These are phyloP conservation scores for Alloscopus bannaensis DNA, from an alignment of 2,888 invertebrate genomes.

Conservation along the genomic window DNA sequence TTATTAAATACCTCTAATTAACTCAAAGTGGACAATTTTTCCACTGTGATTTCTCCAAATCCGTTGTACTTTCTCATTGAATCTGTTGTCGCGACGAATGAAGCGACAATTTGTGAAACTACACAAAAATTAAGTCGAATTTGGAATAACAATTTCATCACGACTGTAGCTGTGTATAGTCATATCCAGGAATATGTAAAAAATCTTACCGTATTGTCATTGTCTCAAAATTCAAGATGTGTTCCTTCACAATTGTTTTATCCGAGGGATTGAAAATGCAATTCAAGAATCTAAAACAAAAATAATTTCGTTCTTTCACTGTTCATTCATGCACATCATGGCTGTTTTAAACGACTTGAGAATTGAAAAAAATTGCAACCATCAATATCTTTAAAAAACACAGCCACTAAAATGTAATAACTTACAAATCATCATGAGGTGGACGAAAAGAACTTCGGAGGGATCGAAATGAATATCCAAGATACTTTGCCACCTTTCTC, in stretches of 20 bases:
- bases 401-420: neutral
- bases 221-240: slow-evolving; percentile 55
- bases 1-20: slow-evolving; percentile 32
- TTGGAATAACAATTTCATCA: neutral
- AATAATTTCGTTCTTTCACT: too few relatives aligned
- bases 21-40: slow-evolving; percentile 34
- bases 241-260: slow-evolving; percentile 51
- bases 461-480: slow-evolving; percentile 57
- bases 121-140: neutral
- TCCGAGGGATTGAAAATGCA: slow-evolving; percentile 65
- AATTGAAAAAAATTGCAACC: too few relatives aligned
- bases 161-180: neutral
- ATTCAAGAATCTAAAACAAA: slow-evolving; percentile 33
- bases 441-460: slow-evolving; percentile 32
- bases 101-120: slow-evolving; percentile 62
- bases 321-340: too few relatives aligned
- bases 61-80: slow-evolving; percentile 34
- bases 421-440: slow-evolving; percentile 31
- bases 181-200: too few relatives aligned
- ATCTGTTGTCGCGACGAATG: slow-evolving; percentile 47
- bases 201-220: slow-evolving; percentile 47
- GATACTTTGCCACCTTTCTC: slow-evolving; percentile 55
- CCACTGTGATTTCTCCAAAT: slow-evolving; percentile 47
- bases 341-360: too few relatives aligned
- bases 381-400: neutral